Base-by-base conservation (phyloP, 2,797 vertebrate genomes). In the Brachyalestes nurse region DNA sequence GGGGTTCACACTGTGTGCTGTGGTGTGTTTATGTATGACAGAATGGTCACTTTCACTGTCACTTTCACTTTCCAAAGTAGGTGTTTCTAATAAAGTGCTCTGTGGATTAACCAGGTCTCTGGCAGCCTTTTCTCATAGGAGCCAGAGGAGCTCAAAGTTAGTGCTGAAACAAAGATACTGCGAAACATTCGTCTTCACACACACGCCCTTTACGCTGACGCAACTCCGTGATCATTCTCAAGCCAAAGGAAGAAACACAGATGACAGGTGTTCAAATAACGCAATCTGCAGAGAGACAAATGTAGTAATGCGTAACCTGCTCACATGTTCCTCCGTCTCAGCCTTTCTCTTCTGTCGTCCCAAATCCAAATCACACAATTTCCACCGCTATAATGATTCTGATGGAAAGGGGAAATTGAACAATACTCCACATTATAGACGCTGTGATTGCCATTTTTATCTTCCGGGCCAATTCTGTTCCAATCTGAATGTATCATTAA, bases 401-500 rank as follows among this genome's bases (percentile, higher is more conserved):
- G 72, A 84, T 79, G 80, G 81, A 83, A 81, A 82, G 55, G 42
- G 76, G 57, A 79, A 84, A 83, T 79, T 83, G 77, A 62, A 64
- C 70, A 72, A 79, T 84, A 83, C 72, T 78, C 70, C 53, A 62
- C 70, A 79, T 84, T 77, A 85, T 45, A 61, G 60, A 47, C 53
- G 55, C 47, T 34, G 40, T 84, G 69, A 85, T 81, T 85, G 83
- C 69, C 58, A 72, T 78, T 81, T 81, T 79, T 62, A 74, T 65
- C 67, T 71, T 0, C 70, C 12, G 21, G 62, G 53, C 75, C 80
- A 86, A 83, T 71, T 42, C 65, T 14, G 19, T 79, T 79, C 75
- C 78, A 77, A 76, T 84, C 72, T 67, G 61, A 80, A 81, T 70
- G 70, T 80, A 84, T 81, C 60, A 77, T 86, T 76, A 84, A 83